phyloP scores from a whole-genome alignment of 2,797 vertebrate species.

The Phylloscopus collybita region DNA sequence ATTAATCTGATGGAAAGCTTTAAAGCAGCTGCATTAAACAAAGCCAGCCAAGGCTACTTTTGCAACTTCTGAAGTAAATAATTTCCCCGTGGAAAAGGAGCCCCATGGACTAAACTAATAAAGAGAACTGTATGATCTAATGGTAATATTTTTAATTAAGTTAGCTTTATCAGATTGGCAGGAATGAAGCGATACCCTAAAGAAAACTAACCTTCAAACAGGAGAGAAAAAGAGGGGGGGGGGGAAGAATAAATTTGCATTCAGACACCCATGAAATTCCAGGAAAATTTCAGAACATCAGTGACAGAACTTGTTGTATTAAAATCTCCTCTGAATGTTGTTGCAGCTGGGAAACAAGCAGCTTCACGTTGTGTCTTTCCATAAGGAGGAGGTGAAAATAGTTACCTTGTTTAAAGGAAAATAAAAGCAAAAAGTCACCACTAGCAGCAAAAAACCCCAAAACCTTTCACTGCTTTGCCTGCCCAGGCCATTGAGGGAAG shows the following conservation, averaged over 20 bases:
- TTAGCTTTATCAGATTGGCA: slow-evolving; percentile 66
- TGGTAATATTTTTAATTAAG: slow-evolving; percentile 73
- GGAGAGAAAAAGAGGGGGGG: neutral
- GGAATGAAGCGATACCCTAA: slow-evolving; percentile 56
- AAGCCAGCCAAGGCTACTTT: slow-evolving; percentile 55
- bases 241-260: slow-evolving; percentile 1
- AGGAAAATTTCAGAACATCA: slow-evolving; percentile 27
- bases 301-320: neutral
- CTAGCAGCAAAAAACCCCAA: neutral
- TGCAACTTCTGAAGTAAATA: slow-evolving; percentile 64
- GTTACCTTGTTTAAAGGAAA: neutral
- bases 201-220: slow-evolving; percentile 66
- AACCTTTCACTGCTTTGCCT: neutral
- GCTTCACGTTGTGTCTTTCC: neutral
- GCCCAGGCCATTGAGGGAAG: neutral
- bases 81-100: slow-evolving; percentile 63
- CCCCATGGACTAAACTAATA: slow-evolving; percentile 59
- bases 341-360: neutral
- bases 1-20: slow-evolving; percentile 60
- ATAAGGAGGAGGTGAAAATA: neutral
- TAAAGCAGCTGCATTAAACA: slow-evolving; percentile 58
- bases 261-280: slow-evolving; percentile 42
- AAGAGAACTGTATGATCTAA: slow-evolving; percentile 70
- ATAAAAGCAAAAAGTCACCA: neutral
- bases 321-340: neutral